A percentile compares a stretch with the other conserved stretches of the same genome.
phyloP scores from a whole-genome alignment of 2,113 vertebrate species.

The Hucho hucho region DNA sequence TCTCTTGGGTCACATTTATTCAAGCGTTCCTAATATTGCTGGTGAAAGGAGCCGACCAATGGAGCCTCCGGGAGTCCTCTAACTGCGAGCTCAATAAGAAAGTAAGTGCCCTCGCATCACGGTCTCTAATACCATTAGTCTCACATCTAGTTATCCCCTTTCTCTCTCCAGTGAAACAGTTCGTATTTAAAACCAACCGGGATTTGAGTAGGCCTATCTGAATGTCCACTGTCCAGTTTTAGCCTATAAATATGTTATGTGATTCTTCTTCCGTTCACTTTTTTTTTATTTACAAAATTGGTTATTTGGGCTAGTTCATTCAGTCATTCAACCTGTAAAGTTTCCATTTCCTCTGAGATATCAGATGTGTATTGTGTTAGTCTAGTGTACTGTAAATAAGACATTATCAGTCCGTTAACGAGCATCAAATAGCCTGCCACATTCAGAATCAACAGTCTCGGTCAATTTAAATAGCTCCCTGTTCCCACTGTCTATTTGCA shows the following conservation, averaged over 20 bases:
- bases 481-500: constrained; percentile 22
- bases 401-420: constrained; percentile 63
- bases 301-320: no score
- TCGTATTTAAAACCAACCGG: no score
- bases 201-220: no score
- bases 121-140: neutral
- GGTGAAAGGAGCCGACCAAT: constrained; percentile 66
- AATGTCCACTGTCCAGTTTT: no score
- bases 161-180: no score
- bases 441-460: constrained; percentile 32
- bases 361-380: constrained; percentile 16
- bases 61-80: constrained; percentile 64
- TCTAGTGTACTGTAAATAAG: constrained; percentile 68
- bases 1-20: constrained; percentile 67
- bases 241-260: no score
- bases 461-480: neutral
- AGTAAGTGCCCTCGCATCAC: constrained; percentile 55
- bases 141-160: no score
- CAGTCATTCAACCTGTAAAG: no score
- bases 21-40: constrained; percentile 72
- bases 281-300: no score
- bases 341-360: neutral
- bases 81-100: constrained; percentile 74
- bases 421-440: neutral
- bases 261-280: no score